Conservation (phyloP, 2,113 vertebrate species). For the Eonycteris spelaea region DNA sequence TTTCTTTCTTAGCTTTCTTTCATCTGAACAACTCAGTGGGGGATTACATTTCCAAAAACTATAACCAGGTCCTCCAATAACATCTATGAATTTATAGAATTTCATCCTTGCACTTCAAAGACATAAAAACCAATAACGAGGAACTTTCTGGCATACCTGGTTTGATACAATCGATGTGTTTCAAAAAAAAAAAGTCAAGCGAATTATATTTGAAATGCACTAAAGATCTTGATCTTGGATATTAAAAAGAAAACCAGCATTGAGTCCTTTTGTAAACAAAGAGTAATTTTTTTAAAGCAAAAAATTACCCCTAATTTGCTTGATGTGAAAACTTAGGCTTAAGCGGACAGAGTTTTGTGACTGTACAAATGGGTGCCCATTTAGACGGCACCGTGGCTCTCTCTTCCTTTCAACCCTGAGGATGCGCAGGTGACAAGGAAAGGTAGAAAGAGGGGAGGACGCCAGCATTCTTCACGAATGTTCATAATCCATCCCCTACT, state of each 20-base stretch:
- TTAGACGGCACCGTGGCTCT: background rate
- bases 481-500: background rate
- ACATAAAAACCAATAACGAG: background rate
- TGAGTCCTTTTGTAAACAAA: slow-evolving; percentile 43
- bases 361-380: background rate
- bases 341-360: background rate
- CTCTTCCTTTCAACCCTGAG: background rate
- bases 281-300: slow-evolving; percentile 25
- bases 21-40: background rate
- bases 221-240: slow-evolving; percentile 14
- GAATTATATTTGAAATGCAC: background rate
- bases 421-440: background rate
- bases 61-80: background rate
- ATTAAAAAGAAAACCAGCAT: slow-evolving; percentile 35
- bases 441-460: background rate
- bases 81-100: background rate
- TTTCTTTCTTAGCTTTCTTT: background rate
- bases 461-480: background rate
- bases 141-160: background rate
- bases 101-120: background rate
- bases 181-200: background rate
- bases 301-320: slow-evolving; percentile 33
- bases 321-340: slow-evolving; percentile 24
- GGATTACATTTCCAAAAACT: background rate
- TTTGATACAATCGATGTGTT: background rate